Evolutionary conservation across 2,113 vertebrate species (phyloP).

Genomic region (Xiphophorus couchianus): DNA sequence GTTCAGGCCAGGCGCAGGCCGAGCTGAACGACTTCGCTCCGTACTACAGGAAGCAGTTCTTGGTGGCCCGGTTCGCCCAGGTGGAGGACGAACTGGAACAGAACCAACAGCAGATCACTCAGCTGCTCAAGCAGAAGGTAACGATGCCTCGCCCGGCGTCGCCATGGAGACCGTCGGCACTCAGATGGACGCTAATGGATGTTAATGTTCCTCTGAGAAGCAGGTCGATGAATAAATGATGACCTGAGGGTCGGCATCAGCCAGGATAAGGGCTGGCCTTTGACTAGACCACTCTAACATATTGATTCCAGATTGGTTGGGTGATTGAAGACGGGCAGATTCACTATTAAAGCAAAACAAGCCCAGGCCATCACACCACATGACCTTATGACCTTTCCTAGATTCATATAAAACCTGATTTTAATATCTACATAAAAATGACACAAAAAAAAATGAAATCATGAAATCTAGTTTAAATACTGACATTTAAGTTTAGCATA

Average conservation of each 20-base stretch:
- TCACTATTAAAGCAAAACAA: too few relatives aligned
- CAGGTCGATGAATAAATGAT: conserved; percentile 2
- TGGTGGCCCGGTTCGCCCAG: conserved; percentile 83
- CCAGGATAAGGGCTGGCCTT: not conserved
- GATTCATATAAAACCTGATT: too few relatives aligned
- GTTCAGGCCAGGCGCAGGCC: conserved; percentile 83
- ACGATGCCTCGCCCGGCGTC: not conserved
- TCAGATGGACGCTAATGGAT: not conserved
- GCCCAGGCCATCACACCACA: too few relatives aligned
- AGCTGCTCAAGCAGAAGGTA: conserved; percentile 87
- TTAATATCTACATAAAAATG: too few relatives aligned
- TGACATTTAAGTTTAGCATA: too few relatives aligned
- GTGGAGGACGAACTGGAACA: conserved; percentile 87
- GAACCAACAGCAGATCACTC: conserved; percentile 76
- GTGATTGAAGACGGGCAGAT: too few relatives aligned
- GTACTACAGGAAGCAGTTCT: conserved; percentile 86
- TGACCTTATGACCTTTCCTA: too few relatives aligned
- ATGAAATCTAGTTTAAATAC: too few relatives aligned
- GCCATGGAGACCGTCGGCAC: not conserved
- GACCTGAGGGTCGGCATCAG: not conserved
- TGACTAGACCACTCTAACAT: not conserved
- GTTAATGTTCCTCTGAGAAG: not conserved
- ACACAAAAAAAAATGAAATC: too few relatives aligned
- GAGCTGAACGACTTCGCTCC: conserved; percentile 85
- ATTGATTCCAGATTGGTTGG: too few relatives aligned